These are phyloP conservation scores for Tamias sibiricus DNA, from an alignment of 2,113 vertebrate genomes.

Conservation along the genomic window DNA sequence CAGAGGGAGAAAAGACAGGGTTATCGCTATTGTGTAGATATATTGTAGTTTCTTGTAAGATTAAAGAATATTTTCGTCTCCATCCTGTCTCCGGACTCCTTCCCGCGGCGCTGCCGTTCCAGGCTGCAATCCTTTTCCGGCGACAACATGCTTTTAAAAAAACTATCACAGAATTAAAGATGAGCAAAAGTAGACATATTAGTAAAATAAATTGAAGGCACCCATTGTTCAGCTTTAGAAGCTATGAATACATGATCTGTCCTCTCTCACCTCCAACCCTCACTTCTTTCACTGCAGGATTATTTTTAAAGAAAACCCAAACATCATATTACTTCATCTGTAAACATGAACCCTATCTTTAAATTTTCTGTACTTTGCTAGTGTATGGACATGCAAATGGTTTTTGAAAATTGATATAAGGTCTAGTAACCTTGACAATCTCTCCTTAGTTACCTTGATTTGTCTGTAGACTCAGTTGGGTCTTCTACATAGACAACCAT, in stretches of 20 bases:
- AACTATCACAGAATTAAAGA: not conserved
- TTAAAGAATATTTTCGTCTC: too few relatives aligned
- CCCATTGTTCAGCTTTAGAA: not conserved
- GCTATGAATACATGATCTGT: not conserved
- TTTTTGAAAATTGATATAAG: not conserved
- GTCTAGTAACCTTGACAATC: not conserved
- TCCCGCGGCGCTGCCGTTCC: too few relatives aligned
- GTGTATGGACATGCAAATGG: not conserved
- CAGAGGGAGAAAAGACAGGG: too few relatives aligned
- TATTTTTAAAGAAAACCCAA: not conserved
- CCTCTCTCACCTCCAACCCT: not conserved
- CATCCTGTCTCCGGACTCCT: too few relatives aligned
- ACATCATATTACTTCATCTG: not conserved
- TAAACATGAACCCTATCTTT: not conserved
- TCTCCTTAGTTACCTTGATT: not conserved
- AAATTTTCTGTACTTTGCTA: not conserved
- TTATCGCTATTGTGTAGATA: too few relatives aligned
- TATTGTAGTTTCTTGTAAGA: too few relatives aligned
- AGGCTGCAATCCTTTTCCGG: too few relatives aligned
- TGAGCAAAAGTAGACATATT: not conserved
- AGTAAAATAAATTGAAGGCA: not conserved
- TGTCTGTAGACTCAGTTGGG: not conserved
- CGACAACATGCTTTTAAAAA: too few relatives aligned
- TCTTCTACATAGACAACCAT: not conserved
- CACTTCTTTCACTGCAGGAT: not conserved